A percentile compares a stretch with the other conserved stretches of the same genome.
These are phyloP conservation scores for Syrrhaptes paradoxus DNA, from an alignment of 2,113 vertebrate species.

Conservation along the genomic window DNA sequence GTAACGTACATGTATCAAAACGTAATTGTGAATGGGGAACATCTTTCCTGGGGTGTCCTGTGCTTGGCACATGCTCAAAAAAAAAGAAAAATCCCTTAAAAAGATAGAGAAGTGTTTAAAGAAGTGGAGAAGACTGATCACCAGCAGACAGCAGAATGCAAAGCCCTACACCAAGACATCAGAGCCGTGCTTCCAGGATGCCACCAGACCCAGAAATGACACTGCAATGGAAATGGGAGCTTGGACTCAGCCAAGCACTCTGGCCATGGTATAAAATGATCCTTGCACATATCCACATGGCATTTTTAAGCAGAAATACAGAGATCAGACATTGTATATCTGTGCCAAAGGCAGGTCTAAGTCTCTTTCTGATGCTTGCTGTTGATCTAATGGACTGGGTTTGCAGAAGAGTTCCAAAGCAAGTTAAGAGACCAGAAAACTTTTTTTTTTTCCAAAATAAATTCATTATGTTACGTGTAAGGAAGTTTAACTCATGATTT, in stretches of 20 bases:
- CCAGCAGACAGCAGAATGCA: neutral
- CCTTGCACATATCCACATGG: neutral
- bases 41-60: neutral
- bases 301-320: neutral
- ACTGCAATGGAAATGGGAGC: neutral
- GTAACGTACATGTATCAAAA: neutral
- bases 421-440: neutral
- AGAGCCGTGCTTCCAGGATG: neutral
- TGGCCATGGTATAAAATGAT: neutral
- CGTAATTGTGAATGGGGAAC: neutral
- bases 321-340: neutral
- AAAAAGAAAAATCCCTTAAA: neutral
- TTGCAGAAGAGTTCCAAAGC: neutral
- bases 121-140: neutral
- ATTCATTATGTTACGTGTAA: neutral
- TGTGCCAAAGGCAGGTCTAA: neutral
- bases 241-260: neutral
- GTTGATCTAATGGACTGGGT: neutral
- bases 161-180: neutral
- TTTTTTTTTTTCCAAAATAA: neutral
- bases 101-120: neutral
- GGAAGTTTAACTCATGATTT: neutral
- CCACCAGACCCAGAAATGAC: neutral
- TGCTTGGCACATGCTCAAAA: neutral
- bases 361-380: neutral